Base-by-base conservation (phyloP, 2,888 invertebrate species). In the Emmelina monodactyla region DNA sequence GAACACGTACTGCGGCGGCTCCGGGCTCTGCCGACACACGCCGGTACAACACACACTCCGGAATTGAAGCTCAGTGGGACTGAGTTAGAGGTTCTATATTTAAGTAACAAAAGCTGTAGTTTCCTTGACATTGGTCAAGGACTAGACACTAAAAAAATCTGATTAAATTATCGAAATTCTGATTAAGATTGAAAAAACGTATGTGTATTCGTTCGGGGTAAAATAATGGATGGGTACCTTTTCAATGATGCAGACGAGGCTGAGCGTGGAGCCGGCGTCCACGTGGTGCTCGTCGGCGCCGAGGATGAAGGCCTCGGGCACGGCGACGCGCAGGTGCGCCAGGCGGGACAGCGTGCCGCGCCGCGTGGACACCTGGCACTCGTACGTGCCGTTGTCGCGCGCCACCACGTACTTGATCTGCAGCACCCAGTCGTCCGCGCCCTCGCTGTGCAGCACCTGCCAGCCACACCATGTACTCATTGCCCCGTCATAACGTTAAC, bases 361-460 rank as follows among this genome's bases (percentile, higher is more conserved):
- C 48, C 87, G 88, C 51, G 89, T 91, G 46, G 93, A 89, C 53
- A 94, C 88, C 94, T 93, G 82, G 71, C 94, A 94, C 68, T 93
- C 93, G 78, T 95, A 95, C 42, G 92, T 92, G 50, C 95, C 95
- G 62, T 93, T 94, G 82, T 95, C 94, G 58, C 94, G 83, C 59
- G 91, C 91, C 73, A 94, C 93, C 47, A 94, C 93, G 73, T 92
- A 95, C 78, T 94, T 94, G 72, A 95, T 93, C 81, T 94, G 94
- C 49, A 95, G 82, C 34, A 92, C 93, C 94, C 94, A 95, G 76
- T 94, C 94, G 68, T 94, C 94, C 19, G 92, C 89, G 35, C 92
- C 91, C 60, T 94, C 92, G 45, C 88, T 84, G 75, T 94, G 94
- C 45, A 92, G 82, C 53, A 88, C 86, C 72, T 73, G 29, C 10